Percentiles rank a stretch among this genome's conserved stretches.
These are phyloP conservation scores for Catharus bicknelli DNA, from an alignment of 2,113 vertebrate species.

Conservation along the genomic window DNA sequence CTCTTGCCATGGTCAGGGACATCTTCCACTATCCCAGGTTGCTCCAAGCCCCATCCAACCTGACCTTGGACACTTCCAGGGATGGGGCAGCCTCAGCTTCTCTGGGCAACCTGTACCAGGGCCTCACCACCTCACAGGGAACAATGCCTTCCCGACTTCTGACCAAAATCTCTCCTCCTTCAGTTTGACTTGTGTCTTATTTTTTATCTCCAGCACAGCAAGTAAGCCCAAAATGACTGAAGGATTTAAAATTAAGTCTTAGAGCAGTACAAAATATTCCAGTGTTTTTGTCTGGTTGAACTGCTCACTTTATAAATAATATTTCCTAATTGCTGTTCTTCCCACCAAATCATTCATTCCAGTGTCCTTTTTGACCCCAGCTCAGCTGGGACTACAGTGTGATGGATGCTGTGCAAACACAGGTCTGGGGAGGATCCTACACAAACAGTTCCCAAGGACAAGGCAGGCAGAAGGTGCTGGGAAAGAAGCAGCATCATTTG, in stretches of 20 bases:
- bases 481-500: background rate
- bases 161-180: background rate
- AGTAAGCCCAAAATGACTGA: background rate
- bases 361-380: background rate
- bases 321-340: background rate
- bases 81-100: background rate
- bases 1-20: background rate
- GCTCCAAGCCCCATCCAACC: background rate
- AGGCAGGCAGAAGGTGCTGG: background rate
- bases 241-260: background rate
- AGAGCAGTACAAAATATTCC: background rate
- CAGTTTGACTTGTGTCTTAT: background rate
- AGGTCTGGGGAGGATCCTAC: background rate
- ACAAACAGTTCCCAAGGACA: background rate
- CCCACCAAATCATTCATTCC: background rate
- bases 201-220: background rate
- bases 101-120: background rate
- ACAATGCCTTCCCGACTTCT: background rate
- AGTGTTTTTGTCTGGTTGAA: background rate
- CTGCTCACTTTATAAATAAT: background rate
- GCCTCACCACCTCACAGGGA: rapidly evolving
- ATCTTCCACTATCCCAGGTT: rapidly evolving
- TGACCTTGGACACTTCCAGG: background rate
- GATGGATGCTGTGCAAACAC: background rate
- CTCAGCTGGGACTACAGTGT: background rate